phyloP scores from a whole-genome alignment of 2,888 invertebrate genomes.

The Siphlonurus alternatus region DNA sequence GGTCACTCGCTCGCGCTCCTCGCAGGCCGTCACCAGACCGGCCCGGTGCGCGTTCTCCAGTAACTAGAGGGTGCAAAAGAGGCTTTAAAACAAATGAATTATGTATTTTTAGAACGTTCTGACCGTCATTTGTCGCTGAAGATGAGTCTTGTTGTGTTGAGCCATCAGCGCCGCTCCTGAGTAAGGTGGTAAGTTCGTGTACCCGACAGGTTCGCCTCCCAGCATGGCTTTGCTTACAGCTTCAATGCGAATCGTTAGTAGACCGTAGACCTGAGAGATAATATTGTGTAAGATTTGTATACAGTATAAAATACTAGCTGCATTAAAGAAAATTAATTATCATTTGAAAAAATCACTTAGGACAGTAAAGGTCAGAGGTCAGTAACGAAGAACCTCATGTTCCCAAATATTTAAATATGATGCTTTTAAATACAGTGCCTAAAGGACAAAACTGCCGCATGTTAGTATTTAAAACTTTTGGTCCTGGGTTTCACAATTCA shows the following conservation, averaged over 20 bases:
- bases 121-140: not conserved
- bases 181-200: not conserved
- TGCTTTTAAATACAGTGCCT: no score
- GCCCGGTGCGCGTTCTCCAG: not conserved
- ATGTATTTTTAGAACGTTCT: not conserved
- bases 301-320: no score
- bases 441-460: no score
- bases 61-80: no score
- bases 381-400: no score
- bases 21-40: not conserved
- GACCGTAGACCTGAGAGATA: not conserved
- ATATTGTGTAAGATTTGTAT: no score
- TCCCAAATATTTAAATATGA: no score
- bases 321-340: no score
- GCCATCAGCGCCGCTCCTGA: not conserved
- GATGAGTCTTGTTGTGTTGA: not conserved
- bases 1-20: not conserved
- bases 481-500: no score
- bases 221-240: not conserved
- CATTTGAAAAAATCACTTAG: no score
- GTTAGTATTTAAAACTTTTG: no score
- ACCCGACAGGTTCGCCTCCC: not conserved
- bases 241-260: not conserved
- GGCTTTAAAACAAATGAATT: not conserved
- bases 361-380: no score